Percentiles rank a stretch among this genome's conserved stretches.
These are phyloP conservation scores for Himalopsyche phryganea DNA, from an alignment of 1,140 invertebrate species.

Conservation along the genomic window DNA sequence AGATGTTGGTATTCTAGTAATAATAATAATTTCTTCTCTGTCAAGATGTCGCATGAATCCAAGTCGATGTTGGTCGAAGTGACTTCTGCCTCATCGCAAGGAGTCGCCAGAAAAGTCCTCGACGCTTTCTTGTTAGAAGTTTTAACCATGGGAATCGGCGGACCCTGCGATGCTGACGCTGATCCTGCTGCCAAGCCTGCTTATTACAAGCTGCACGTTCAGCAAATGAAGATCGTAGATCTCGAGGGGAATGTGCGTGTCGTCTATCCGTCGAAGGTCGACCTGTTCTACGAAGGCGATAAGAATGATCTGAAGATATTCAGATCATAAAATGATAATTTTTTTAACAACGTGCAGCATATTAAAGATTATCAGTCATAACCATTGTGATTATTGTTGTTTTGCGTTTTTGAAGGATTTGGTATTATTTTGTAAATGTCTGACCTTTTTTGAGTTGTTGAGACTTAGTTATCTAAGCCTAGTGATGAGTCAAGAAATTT, in stretches of 20 bases:
- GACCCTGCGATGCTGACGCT: constrained; percentile 36
- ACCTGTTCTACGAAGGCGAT: constrained; percentile 57
- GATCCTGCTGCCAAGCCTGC: constrained; percentile 42
- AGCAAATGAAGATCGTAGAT: constrained; percentile 71
- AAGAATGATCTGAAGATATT: constrained; percentile 40
- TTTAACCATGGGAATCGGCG: constrained; percentile 54
- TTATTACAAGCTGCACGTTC: constrained; percentile 49
- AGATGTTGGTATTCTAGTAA: no score
- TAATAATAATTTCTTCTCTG: no score
- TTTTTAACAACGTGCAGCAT: no score
- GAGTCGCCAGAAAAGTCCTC: constrained; percentile 66
- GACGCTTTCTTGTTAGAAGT: constrained; percentile 64
- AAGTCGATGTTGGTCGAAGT: constrained; percentile 74
- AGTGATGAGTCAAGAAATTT: no score
- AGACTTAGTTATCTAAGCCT: no score
- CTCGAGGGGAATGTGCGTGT: constrained; percentile 64
- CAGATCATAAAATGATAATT: constrained; percentile 13
- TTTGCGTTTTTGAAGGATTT: background rate
- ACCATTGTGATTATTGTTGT: background rate
- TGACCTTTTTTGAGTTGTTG: no score
- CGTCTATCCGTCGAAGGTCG: constrained; percentile 74
- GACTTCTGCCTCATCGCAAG: constrained; percentile 64
- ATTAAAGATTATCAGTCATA: no score
- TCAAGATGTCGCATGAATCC: constrained; percentile 59
- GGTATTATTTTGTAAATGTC: no score